Evolutionary conservation across 2,797 vertebrate species (phyloP).

Genomic region (Ctenopoma multispine): DNA sequence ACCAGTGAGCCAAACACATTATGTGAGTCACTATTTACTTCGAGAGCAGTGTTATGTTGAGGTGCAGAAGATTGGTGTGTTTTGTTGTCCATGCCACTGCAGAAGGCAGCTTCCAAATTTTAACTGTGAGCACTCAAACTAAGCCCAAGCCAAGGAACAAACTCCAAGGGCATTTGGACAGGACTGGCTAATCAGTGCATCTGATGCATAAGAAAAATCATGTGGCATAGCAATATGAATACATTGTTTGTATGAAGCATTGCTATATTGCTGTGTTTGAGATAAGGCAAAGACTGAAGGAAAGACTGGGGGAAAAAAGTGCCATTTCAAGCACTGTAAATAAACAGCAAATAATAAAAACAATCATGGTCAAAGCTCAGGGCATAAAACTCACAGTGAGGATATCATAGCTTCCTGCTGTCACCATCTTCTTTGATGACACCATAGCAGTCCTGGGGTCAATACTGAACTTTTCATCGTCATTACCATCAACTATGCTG

Average conservation of each 20-base stretch:
- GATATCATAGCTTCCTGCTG: slow-evolving; percentile 91
- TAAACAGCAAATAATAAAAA: slow-evolving; percentile 4
- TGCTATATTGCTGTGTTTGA: slow-evolving; percentile 9
- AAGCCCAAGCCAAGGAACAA: slow-evolving; percentile 8
- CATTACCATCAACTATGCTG: slow-evolving; percentile 93
- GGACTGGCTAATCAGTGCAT: slow-evolving; percentile 21
- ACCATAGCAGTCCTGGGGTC: slow-evolving; percentile 93
- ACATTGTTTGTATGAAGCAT: neutral
- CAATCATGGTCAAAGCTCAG: neutral
- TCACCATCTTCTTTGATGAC: slow-evolving; percentile 92
- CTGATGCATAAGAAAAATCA: slow-evolving; percentile 5
- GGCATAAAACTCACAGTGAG: slow-evolving; percentile 88
- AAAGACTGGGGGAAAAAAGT: neutral
- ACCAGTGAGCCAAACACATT: slow-evolving; percentile 20
- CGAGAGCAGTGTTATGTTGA: neutral
- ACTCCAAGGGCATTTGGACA: slow-evolving; percentile 9
- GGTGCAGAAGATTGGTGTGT: slow-evolving; percentile 8
- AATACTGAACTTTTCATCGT: slow-evolving; percentile 92
- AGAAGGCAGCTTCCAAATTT: slow-evolving; percentile 5
- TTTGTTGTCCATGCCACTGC: slow-evolving; percentile 9
- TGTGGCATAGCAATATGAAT: neutral
- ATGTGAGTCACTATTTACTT: slow-evolving; percentile 11
- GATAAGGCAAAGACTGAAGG: neutral
- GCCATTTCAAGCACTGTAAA: slow-evolving; percentile 12
- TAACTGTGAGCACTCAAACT: slow-evolving; percentile 8